Percentiles rank a stretch among this genome's conserved stretches.
Conservation (phyloP, 2,888 invertebrate genomes). For the Clivina fossor region DNA sequence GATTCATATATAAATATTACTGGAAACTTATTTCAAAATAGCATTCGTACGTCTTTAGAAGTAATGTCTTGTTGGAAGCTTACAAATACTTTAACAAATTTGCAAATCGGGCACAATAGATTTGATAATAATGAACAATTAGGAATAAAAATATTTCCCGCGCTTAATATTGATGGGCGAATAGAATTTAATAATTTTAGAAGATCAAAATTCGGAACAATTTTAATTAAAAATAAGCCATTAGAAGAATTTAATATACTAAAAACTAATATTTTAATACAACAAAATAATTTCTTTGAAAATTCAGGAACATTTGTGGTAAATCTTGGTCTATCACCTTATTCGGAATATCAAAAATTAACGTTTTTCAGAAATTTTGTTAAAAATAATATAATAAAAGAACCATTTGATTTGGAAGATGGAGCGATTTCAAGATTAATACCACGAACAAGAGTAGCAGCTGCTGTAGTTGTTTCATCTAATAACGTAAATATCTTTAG, state of each 20-base stretch:
- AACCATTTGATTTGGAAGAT: slow-evolving; percentile 74
- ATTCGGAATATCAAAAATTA: slow-evolving; percentile 78
- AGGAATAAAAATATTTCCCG: slow-evolving; percentile 77
- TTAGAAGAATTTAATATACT: slow-evolving; percentile 78
- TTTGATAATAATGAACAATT: slow-evolving; percentile 77
- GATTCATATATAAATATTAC: slow-evolving; percentile 87
- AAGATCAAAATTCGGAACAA: slow-evolving; percentile 77
- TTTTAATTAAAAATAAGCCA: slow-evolving; percentile 80
- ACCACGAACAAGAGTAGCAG: slow-evolving; percentile 90
- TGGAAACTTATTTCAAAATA: slow-evolving; percentile 83
- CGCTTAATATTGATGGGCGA: slow-evolving; percentile 73
- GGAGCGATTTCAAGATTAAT: slow-evolving; percentile 71
- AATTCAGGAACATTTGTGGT: slow-evolving; percentile 89
- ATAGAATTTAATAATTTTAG: slow-evolving; percentile 90
- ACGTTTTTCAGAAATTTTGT: slow-evolving; percentile 87
- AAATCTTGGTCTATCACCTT: slow-evolving; percentile 84
- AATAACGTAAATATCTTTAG: slow-evolving; percentile 85
- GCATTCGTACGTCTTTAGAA: slow-evolving; percentile 76
- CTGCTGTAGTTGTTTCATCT: slow-evolving; percentile 88
- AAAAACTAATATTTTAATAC: slow-evolving; percentile 70
- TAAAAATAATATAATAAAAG: slow-evolving; percentile 79
- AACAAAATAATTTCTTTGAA: slow-evolving; percentile 85
- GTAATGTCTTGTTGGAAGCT: slow-evolving; percentile 80
- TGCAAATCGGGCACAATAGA: slow-evolving; percentile 84
- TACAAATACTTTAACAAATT: slow-evolving; percentile 57